A percentile compares a stretch with the other conserved stretches of the same genome.
phyloP scores from a whole-genome alignment of 2,888 invertebrate genomes.

The Dysmachus trigonus region DNA sequence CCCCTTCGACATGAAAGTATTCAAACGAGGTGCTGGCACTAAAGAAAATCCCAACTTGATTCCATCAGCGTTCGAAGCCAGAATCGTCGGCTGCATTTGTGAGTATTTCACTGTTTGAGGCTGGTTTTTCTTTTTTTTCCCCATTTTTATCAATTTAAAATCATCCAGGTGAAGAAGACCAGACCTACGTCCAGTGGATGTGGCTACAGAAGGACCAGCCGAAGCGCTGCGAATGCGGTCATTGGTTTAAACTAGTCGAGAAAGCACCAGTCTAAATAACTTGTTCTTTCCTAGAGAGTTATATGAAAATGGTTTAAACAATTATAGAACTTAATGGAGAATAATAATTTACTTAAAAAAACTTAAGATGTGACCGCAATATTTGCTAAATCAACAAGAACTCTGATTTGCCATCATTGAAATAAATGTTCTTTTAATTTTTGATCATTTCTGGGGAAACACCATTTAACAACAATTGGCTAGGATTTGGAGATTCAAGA shows the following conservation, averaged over 20 bases:
- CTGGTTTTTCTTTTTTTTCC: background rate
- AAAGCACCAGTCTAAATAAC: slow-evolving; percentile 74
- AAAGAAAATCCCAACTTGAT: slow-evolving; percentile 87
- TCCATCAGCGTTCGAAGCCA: slow-evolving; percentile 88
- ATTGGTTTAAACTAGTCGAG: slow-evolving; percentile 93
- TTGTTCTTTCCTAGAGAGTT: slow-evolving; percentile 9
- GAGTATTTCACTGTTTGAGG: slow-evolving; percentile 57
- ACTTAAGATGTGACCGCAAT: slow-evolving; percentile 14
- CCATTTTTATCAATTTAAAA: background rate
- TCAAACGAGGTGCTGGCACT: slow-evolving; percentile 84
- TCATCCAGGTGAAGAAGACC: slow-evolving; percentile 83
- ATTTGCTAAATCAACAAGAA: slow-evolving; percentile 13
- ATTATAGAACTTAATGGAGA: slow-evolving; percentile 46
- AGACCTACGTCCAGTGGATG: slow-evolving; percentile 91
- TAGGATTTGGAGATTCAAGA: background rate
- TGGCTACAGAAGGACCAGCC: slow-evolving; percentile 91
- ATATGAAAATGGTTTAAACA: slow-evolving; percentile 21
- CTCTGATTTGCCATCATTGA: background rate
- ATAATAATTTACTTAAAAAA: slow-evolving; percentile 45
- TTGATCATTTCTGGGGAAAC: background rate
- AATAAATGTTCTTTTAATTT: background rate
- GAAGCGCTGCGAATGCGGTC: slow-evolving; percentile 94
- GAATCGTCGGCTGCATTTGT: slow-evolving; percentile 95
- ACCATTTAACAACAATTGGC: background rate
- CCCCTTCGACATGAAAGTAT: slow-evolving; percentile 84